Evolutionary conservation across 1,140 invertebrate genomes (phyloP), one percentile per base, ranked within the genome.

Genomic region (Uloborus diversus): DNA sequence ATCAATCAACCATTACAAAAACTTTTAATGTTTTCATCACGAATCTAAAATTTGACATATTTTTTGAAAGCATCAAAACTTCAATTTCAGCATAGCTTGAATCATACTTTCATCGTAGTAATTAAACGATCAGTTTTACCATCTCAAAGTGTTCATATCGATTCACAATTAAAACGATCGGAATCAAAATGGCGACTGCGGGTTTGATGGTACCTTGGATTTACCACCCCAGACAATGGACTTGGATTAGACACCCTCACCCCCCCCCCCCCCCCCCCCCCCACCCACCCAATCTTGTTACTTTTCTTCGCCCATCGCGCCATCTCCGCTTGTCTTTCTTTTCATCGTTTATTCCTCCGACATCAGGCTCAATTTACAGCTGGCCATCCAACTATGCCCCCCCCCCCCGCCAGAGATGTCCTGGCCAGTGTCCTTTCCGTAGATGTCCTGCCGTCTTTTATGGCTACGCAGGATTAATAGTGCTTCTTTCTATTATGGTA

Each of bases 391-490:
- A 37, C 57, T 62, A 47, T 64, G 57, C 51, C 70, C 70, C 53
- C 49, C 23, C 61, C 28, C 42, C 35, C 35, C 25, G n/a, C 59
- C 25, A 7, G 11, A 25, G 25, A 20, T 20, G 23, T 42, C 28
- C 25, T 49, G 20, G 32, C 27, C 51, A 20, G 66, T 25, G 28
- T 28, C 14, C 4, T 75, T 28, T 64, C 49, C 61, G 25, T 20
- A 14, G 17, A 14, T 20, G 49, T 53, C 49, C 20, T 5, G 47
- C 17, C 23, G 61, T 57, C 73, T 78, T 78, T 78, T 78, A 78
- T 78, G 73, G 73, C 47, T 53, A 66, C 56, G 49, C 73, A 33
- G 73, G 73, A 78, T 78, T 78, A 78, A 78, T 78, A 78, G 73
- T 53, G 47, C 61, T 78, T 66, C 73, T 65, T 66, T 62, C 33